Conservation (phyloP, 1,140 invertebrate species). For the Semibalanus balanoides region DNA sequence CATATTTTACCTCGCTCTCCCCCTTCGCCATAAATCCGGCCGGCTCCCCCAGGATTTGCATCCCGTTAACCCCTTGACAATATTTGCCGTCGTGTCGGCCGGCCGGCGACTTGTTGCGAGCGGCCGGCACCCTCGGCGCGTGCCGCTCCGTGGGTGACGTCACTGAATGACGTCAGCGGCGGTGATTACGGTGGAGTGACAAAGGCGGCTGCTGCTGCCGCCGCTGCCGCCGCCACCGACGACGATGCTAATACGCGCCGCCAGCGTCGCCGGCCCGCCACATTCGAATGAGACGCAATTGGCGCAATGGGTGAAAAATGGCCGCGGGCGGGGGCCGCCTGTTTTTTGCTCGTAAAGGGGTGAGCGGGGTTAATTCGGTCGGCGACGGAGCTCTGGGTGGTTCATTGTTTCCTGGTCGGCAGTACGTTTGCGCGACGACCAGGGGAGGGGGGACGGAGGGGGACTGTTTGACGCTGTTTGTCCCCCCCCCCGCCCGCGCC, state of each 20-base stretch:
- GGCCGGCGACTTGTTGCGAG: not conserved
- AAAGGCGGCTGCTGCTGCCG: too few relatives aligned
- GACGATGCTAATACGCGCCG: not conserved
- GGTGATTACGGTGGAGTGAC: too few relatives aligned
- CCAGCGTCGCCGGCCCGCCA: not conserved
- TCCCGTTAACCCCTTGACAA: constrained; percentile 1
- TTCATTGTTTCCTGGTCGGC: not conserved
- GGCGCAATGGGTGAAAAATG: constrained; percentile 1
- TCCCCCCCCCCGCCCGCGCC: too few relatives aligned
- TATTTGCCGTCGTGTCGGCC: not conserved
- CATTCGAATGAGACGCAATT: not conserved
- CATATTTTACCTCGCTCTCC: not conserved
- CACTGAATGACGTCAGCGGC: not conserved
- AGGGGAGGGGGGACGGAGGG: too few relatives aligned
- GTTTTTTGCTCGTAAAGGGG: not conserved
- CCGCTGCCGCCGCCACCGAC: too few relatives aligned
- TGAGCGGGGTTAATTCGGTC: not conserved
- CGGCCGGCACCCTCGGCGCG: not conserved
- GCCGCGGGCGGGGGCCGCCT: not conserved
- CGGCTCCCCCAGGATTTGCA: not conserved
- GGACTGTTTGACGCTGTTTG: too few relatives aligned
- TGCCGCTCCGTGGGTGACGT: not conserved
- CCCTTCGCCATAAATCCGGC: not conserved
- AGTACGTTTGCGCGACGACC: too few relatives aligned
- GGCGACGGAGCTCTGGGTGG: not conserved